Conservation (phyloP, 2,888 invertebrate species). For the Hyalella azteca region DNA sequence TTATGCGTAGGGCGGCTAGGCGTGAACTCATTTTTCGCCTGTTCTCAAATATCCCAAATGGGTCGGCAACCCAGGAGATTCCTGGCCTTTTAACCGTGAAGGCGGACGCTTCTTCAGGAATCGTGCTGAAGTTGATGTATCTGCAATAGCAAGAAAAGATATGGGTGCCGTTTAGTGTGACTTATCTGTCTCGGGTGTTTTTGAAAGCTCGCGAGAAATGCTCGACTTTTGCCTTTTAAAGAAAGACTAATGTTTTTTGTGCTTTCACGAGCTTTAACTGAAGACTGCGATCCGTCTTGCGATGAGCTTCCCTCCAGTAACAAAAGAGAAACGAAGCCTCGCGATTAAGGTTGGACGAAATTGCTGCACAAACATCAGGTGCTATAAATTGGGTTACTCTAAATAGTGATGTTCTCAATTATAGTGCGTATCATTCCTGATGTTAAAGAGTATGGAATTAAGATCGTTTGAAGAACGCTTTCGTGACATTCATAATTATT, state of each 20-base stretch:
- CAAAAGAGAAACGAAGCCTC: not conserved
- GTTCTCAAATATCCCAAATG: slow-evolving; percentile 30
- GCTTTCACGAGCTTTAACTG: slow-evolving; percentile 13
- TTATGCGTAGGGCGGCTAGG: slow-evolving; percentile 3
- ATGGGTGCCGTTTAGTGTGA: slow-evolving; percentile 33
- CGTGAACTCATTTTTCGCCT: slow-evolving; percentile 27
- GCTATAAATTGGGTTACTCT: too few species aligned
- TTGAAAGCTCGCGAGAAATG: slow-evolving; percentile 35
- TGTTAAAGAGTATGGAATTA: too few species aligned
- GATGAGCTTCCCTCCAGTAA: slow-evolving; percentile 22
- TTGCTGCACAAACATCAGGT: too few species aligned
- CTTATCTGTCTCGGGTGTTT: slow-evolving; percentile 37
- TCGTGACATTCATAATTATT: too few species aligned
- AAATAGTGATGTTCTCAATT: too few species aligned
- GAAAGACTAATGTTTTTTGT: slow-evolving; percentile 35
- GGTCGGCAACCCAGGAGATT: not conserved
- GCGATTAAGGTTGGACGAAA: not conserved
- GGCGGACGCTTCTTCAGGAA: slow-evolving; percentile 10
- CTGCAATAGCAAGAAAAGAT: slow-evolving; percentile 26
- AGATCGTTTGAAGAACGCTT: too few species aligned
- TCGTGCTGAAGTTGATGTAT: slow-evolving; percentile 33
- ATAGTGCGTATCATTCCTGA: too few species aligned
- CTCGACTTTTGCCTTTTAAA: slow-evolving; percentile 35
- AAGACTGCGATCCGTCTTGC: slow-evolving; percentile 27
- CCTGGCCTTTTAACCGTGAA: not conserved